These are phyloP conservation scores for Salvelinus namaycush DNA, from an alignment of 2,113 vertebrate genomes.

Conservation along the genomic window DNA sequence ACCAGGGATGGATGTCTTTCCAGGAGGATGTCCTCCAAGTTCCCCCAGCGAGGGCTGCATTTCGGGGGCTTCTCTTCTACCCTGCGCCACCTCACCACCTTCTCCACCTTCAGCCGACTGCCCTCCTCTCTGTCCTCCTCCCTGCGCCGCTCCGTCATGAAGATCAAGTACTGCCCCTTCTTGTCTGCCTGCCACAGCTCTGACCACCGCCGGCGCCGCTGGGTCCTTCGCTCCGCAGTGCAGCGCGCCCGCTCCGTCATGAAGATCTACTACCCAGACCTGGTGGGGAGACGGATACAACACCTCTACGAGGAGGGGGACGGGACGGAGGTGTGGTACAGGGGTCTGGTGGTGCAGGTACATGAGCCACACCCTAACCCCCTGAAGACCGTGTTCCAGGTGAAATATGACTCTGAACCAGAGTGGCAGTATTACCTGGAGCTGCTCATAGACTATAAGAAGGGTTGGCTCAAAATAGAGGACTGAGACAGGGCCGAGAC, in stretches of 20 bases:
- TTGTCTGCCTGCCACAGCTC: constrained; percentile 58
- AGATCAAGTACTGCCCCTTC: constrained; percentile 72
- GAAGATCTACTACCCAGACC: constrained; percentile 69
- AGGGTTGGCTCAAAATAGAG: constrained; percentile 79
- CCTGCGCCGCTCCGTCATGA: constrained; percentile 49
- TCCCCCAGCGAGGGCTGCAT: constrained; percentile 29
- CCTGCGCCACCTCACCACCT: constrained; percentile 5
- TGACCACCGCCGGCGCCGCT: constrained; percentile 58
- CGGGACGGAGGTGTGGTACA: constrained; percentile 78
- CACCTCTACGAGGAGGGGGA: constrained; percentile 84
- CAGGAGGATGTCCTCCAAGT: constrained; percentile 9
- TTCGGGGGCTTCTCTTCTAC: constrained; percentile 30
- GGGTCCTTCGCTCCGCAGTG: constrained; percentile 70
- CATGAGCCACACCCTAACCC: constrained; percentile 69
- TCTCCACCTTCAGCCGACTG: constrained; percentile 52
- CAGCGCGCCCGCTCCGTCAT: constrained; percentile 45
- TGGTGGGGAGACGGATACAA: constrained; percentile 78
- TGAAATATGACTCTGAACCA: constrained; percentile 81
- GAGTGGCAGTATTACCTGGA: constrained; percentile 81
- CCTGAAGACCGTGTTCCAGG: constrained; percentile 75
- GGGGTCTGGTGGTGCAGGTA: constrained; percentile 73
- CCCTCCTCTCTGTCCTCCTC: constrained; percentile 16
- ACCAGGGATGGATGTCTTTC: constrained; percentile 18
- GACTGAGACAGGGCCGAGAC: constrained; percentile 42
- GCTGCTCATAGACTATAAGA: constrained; percentile 75